Evolutionary conservation across 2,888 invertebrate genomes (phyloP), one percentile per base, ranked within the genome.

Genomic region (Drosophila rubida): DNA sequence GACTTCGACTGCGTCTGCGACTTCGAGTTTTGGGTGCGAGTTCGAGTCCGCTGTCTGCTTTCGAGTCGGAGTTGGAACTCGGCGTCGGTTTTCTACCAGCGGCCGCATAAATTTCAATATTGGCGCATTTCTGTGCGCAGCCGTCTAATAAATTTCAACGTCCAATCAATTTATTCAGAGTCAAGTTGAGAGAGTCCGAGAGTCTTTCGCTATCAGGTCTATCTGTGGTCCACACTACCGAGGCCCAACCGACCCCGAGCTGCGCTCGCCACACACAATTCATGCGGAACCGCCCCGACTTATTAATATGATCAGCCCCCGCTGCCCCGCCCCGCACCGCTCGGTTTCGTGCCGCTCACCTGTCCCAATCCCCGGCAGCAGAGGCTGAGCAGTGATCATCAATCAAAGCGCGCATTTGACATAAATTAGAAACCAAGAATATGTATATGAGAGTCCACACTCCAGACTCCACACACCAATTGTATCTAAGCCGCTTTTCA

Each of bases 321-420:
- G 14, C 14, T 16, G 37, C 41, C 50, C 16, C 14, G n/a, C 44
- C 22, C 13, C 22, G 2, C 42, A 6, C 22, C 27, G 3, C 13
- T n/a, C 19, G 3, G 19, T 1, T 19, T 19, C 3, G 19, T 19
- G 19, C 30, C 51, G 30, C 8, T 23, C 41, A 2, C 25, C 32
- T 39, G 30, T 27, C 58, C 19, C 48, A 16, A 48, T 50, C 27
- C n/a, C 16, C 41, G 46, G 16, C 58, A 41, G 59, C 51, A 53
- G 51, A 25, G 27, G 50, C 14, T 4, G 37, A 30, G 41, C 57
- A 41, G 50, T 51, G 87, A 78, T 84, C 88, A 85, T 85, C 89
- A 88, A 85, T 85, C 84, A 85, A 88, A 84, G 67, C 75, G 50
- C 64, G 63, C 88, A 84, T 87, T 87, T 87, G 87, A 84, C 83